Evolutionary conservation across 2,797 vertebrate species (phyloP).

Genomic region (Avahi laniger): DNA sequence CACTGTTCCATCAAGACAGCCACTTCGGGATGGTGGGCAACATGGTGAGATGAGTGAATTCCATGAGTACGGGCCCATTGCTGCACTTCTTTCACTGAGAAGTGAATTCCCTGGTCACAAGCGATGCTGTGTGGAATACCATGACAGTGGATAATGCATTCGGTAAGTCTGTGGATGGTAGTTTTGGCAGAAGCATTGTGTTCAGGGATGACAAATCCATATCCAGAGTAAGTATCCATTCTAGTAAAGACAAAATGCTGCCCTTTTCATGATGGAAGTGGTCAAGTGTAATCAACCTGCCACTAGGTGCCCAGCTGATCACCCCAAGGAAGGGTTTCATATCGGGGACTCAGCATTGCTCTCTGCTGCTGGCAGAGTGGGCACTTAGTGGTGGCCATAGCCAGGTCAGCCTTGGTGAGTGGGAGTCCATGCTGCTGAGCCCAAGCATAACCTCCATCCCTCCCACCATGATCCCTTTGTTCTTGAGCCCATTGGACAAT

Average conservation of each 20-base stretch:
- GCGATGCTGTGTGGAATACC: not conserved
- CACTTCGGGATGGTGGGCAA: not conserved
- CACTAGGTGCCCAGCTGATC: not conserved
- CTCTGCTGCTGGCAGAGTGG: not conserved
- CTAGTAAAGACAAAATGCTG: not conserved
- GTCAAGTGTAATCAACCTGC: not conserved
- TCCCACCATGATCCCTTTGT: not conserved
- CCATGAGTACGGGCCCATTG: not conserved
- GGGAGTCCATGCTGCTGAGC: not conserved
- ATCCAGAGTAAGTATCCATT: not conserved
- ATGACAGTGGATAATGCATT: not conserved
- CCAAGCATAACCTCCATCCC: not conserved
- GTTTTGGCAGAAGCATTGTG: not conserved
- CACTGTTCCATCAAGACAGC: not conserved
- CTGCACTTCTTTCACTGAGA: not conserved
- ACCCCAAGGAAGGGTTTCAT: not conserved
- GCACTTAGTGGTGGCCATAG: not conserved
- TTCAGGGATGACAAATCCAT: not conserved
- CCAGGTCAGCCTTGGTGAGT: not conserved
- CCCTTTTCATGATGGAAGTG: not conserved
- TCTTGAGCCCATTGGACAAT: not conserved
- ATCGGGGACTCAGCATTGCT: not conserved
- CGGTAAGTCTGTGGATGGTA: not conserved
- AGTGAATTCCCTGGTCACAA: not conserved
- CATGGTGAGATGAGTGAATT: not conserved